Base-by-base conservation (phyloP, 2,113 vertebrate genomes). In the Ammodytes dubius region DNA sequence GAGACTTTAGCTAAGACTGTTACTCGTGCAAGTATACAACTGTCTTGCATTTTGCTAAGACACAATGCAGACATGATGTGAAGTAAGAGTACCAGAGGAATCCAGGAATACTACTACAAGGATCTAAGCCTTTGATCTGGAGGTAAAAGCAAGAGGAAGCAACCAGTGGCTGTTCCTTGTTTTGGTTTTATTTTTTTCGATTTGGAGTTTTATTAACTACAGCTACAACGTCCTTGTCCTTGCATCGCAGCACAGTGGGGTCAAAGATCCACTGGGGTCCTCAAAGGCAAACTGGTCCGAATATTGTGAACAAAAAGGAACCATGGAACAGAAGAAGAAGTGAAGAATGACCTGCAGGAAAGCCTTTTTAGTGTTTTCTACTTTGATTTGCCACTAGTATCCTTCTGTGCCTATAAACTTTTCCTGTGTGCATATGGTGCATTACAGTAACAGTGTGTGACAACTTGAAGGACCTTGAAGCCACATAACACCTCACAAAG, bases 71-170 rank as follows among this genome's bases (percentile, higher is more conserved):
- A 45, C 3, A 37, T 47, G 19, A 49, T 64, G 39, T 52, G 53
- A 68, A 84, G 40, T 35, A 47, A 45, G 66, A 59, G 15, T 27
- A 60, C 53, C 59, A 53, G 74, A 77, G 60, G 70, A 79, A 53
- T 74, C 40, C 43, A 79, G 74, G 81, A 74, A 67, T 52, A 79
- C 60, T 27, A 54, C 61, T 35, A 19, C 42, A 39, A 71, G 42
- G 53, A 81, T 46, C 68, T 53, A 47, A 57, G 11, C 39, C 12
- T 77, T 77, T 52, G n/a, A 58, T 45, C 40, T 72, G 17, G 57
- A 77, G 46, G 19, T 81, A 61, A 77, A 83, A 67, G 52, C 19
- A 85, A 69, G 43, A 79, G 49, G 56, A 89, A 59, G 13, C 47
- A 70, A 75, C 58, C 1, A 4, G 2, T 79, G 68, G 0, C 58